A percentile compares a stretch with the other conserved stretches of the same genome.
Conservation (phyloP, 2,797 vertebrate genomes). For the Carduelis carduelis region DNA sequence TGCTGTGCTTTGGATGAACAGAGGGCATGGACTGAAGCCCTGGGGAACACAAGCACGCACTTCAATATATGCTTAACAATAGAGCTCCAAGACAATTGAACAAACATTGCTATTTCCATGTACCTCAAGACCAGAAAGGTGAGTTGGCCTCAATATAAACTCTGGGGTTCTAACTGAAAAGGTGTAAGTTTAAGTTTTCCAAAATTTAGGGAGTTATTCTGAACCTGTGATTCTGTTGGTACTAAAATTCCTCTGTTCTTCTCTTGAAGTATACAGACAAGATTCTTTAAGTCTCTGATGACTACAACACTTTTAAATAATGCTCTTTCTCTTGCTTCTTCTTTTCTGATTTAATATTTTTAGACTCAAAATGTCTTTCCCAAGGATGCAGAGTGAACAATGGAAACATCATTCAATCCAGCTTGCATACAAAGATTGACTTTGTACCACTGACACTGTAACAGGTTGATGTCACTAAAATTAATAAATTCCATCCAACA, state of each 20-base stretch:
- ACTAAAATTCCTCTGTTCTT: neutral
- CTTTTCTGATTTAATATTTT: neutral
- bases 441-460: constrained; percentile 15
- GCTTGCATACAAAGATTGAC: constrained; percentile 1
- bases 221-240: neutral
- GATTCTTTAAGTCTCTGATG: neutral
- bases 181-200: neutral
- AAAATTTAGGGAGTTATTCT: neutral
- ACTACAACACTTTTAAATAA: neutral
- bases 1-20: neutral
- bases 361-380: neutral
- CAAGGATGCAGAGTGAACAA: neutral
- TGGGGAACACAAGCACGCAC: neutral
- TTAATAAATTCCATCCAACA: constrained; percentile 8
- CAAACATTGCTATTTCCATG: neutral
- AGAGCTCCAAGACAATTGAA: neutral
- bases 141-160: neutral
- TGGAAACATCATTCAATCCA: constrained; percentile 9
- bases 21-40: neutral
- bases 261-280: neutral
- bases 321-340: neutral
- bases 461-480: constrained; percentile 33
- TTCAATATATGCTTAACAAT: neutral
- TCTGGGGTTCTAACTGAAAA: neutral
- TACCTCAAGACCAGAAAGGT: neutral